phyloP scores from a whole-genome alignment of 2,888 invertebrate species.

The Torymus tubicola region DNA sequence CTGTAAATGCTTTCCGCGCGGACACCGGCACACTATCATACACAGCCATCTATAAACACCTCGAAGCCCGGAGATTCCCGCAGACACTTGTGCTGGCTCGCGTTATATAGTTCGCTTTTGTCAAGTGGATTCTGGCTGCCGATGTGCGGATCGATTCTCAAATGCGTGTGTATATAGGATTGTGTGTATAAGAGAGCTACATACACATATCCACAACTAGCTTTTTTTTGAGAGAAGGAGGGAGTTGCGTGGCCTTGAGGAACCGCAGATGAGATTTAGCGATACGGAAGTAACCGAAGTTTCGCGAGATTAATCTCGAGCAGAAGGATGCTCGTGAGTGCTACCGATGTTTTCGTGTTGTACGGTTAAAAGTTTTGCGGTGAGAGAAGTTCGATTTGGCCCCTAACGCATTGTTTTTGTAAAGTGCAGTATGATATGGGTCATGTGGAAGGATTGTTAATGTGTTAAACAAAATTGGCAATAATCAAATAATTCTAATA shows the following conservation, averaged over 20 bases:
- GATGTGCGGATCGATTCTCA: slow-evolving; percentile 35
- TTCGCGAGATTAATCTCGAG: not conserved
- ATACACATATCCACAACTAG: no score
- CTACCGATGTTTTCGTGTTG: slow-evolving; percentile 4
- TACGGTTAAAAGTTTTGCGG: slow-evolving; percentile 31
- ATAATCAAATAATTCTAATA: no score
- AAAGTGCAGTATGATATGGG: no score
- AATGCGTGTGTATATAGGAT: slow-evolving; percentile 28
- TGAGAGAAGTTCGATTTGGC: not conserved
- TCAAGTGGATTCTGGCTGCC: slow-evolving; percentile 39
- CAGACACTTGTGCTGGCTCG: not conserved
- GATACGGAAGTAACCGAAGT: slow-evolving; percentile 21
- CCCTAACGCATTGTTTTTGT: not conserved
- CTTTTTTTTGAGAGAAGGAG: not conserved
- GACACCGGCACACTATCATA: no score
- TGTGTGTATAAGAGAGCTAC: not conserved
- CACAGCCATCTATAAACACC: no score
- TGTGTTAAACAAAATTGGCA: no score
- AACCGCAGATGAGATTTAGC: slow-evolving; percentile 24
- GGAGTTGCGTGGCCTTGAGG: slow-evolving; percentile 15
- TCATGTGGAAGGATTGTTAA: no score
- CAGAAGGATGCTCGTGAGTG: no score
- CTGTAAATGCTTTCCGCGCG: no score
- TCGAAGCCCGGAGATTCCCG: not conserved
- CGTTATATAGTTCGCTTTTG: no score